Percentiles rank a stretch among this genome's conserved stretches.
Conservation (phyloP, 1,140 invertebrate genomes). For the Neotoxoptera formosana region DNA sequence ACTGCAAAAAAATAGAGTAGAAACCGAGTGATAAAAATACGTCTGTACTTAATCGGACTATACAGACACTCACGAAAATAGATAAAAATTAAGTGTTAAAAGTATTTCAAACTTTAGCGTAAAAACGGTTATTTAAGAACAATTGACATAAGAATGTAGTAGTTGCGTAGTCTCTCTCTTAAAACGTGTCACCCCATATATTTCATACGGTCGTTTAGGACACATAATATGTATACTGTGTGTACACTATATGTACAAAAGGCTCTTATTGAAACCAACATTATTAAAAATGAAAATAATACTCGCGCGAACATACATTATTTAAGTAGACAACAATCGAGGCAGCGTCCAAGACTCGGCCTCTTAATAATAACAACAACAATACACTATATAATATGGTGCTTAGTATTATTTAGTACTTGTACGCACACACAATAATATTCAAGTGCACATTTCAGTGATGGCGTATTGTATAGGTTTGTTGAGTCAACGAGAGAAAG, state of each 20-base stretch:
- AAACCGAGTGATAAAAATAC: background rate
- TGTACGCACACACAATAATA: background rate
- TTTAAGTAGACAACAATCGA: background rate
- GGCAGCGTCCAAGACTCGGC: background rate
- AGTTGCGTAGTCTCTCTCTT: background rate
- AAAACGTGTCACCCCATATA: background rate
- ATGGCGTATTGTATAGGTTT: background rate
- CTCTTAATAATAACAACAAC: background rate
- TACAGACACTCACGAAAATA: background rate
- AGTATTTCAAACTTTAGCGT: background rate
- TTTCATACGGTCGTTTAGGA: background rate
- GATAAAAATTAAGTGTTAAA: background rate
- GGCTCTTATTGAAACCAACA: background rate
- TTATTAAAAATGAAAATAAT: constrained; percentile 15
- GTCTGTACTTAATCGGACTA: no score
- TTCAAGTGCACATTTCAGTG: background rate
- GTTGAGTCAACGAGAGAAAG: background rate
- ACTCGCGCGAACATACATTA: background rate
- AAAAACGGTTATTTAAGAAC: background rate
- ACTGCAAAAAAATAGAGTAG: no score
- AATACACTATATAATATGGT: background rate
- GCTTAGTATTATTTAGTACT: background rate
- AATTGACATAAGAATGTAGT: background rate
- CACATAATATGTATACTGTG: background rate
- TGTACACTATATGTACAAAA: background rate